Evolutionary conservation across 2,888 invertebrate genomes (phyloP), one percentile per base, ranked within the genome.

Genomic region (Athalia circularis): DNA sequence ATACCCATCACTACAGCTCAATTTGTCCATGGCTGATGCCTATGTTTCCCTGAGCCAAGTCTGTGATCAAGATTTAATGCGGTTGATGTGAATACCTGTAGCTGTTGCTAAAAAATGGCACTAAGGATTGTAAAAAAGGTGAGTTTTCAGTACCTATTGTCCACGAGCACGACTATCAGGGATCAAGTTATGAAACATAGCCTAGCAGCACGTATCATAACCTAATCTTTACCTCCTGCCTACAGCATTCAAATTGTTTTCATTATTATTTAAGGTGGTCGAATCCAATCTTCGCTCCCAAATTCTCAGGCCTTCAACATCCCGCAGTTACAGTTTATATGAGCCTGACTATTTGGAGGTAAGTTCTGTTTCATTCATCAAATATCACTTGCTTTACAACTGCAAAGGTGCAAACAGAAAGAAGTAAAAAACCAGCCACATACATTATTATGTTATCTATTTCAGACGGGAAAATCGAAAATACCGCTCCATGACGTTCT

Each of bases 301-400:
- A 62, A 1, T 59, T 47, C 57, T 75, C 9, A 50, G 29, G 45
- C 50, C 29, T 5, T 13, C 15, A 29, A 64, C 75, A n/a, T 76
- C 79, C 47, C 88, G 84, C 67, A 81, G 57, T 59, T 87, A 82
- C 57, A 81, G 85, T 74, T 77, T 90, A 64, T 95, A 94, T 87
- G 94, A 95, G 87, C 95, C 95, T 0, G 94, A 94, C 88, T 96
- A 96, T 89, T 92, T 95, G 80, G 93, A 95, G 90, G 95, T 95
- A 91, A 91, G 91, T 91, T 76, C 11, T 52, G 54, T 76, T 62
- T 54, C 65, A 79, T 79, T 29, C n/a, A 7, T 68, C 5, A 68
- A 52, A 29, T 43, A 48, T 68, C 50, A 6, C 43, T 54, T 29
- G 5, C 6, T 11, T 48, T 1, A 0, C 47, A 13, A 8, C 50